A percentile compares a stretch with the other conserved stretches of the same genome.
Conservation (phyloP, 2,113 vertebrate species). For the Dendropsophus ebraccatus region DNA sequence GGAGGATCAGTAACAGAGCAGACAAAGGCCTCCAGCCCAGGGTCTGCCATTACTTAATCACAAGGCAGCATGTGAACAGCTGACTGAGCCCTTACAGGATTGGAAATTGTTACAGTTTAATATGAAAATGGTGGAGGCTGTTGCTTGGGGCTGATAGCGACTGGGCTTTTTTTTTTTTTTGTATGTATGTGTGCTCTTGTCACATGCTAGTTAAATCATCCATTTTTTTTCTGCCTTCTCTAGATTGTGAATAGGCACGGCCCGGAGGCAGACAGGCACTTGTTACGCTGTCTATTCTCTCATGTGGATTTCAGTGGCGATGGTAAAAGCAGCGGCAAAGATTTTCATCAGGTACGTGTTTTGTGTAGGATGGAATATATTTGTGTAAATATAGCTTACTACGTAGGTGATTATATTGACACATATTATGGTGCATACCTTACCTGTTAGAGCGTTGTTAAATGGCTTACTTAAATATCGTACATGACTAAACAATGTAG, state of each 20-base stretch:
- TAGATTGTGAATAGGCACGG: constrained; percentile 99
- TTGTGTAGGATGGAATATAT: not conserved
- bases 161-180: not conserved
- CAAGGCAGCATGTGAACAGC: not conserved
- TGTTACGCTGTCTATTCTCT: constrained; percentile 99
- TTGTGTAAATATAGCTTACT: too few species aligned
- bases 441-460: too few species aligned
- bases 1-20: too few species aligned
- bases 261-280: constrained; percentile 99
- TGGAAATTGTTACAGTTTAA: not conserved
- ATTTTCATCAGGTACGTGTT: constrained; percentile 94
- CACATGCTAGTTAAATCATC: not conserved
- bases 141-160: too few species aligned
- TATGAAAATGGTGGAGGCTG: not conserved
- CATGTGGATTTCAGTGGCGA: constrained; percentile 99
- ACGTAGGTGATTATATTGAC: too few species aligned
- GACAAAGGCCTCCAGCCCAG: too few species aligned
- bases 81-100: too few species aligned
- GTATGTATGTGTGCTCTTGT: not conserved
- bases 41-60: too few species aligned
- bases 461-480: too few species aligned
- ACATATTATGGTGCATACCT: too few species aligned
- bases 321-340: constrained; percentile 99
- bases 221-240: constrained; percentile 6
- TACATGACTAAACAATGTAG: too few species aligned